Conservation (phyloP, 2,113 vertebrate species). For the Catharus fuscescens region DNA sequence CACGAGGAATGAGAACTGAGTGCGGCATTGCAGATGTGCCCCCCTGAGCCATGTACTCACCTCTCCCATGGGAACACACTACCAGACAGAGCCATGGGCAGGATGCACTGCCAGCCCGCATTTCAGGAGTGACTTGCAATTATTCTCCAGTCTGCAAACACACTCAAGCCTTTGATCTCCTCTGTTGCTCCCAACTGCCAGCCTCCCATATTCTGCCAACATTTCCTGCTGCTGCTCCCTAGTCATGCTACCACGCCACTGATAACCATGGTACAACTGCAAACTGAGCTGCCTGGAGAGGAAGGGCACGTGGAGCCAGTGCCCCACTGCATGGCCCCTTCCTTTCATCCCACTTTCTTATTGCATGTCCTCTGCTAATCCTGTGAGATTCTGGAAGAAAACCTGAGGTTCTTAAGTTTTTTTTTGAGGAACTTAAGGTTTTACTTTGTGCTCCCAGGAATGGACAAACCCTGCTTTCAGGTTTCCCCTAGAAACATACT, state of each 20-base stretch:
- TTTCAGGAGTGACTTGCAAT: background rate
- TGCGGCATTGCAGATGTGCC: background rate
- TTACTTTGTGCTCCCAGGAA: background rate
- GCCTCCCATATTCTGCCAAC: background rate
- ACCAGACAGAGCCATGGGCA: fast-evolving
- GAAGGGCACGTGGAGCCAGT: background rate
- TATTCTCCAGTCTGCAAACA: background rate
- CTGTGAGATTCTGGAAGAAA: background rate
- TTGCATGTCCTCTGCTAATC: background rate
- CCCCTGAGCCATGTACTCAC: fast-evolving
- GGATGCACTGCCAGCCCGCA: background rate
- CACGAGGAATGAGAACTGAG: fast-evolving
- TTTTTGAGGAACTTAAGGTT: background rate
- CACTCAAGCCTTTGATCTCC: constrained; percentile 44
- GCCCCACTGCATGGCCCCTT: background rate
- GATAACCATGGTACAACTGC: background rate
- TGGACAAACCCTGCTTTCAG: fast-evolving
- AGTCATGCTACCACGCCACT: fast-evolving
- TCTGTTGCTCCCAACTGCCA: background rate
- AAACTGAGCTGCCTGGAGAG: background rate
- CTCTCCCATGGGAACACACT: background rate
- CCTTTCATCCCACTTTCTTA: background rate
- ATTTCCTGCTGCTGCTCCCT: constrained; percentile 8
- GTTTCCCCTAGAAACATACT: background rate
- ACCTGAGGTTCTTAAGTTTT: background rate